Conservation (phyloP, 2,888 invertebrate genomes). For the Dromius quadrimaculatus region DNA sequence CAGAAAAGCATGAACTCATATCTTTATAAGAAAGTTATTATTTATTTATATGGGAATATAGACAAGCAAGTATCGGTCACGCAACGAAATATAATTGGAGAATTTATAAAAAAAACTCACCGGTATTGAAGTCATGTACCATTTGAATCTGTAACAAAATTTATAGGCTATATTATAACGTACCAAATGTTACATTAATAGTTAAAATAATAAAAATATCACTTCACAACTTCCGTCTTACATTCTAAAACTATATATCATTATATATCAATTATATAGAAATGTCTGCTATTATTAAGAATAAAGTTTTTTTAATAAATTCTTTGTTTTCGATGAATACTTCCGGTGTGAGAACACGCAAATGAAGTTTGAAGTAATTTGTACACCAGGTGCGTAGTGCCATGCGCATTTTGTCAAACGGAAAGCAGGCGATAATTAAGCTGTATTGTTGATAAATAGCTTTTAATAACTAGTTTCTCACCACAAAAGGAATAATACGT, state of each 20-base stretch:
- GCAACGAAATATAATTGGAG: no score
- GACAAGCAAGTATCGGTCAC: slow-evolving; percentile 1
- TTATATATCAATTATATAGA: slow-evolving; percentile 37
- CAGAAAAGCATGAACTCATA: not conserved
- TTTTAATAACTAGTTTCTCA: slow-evolving; percentile 40
- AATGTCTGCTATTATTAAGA: slow-evolving; percentile 19
- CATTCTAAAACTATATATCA: slow-evolving; percentile 11
- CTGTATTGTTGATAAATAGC: slow-evolving; percentile 49
- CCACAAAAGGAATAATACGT: slow-evolving; percentile 18
- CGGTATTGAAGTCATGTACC: no score
- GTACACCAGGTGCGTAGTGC: slow-evolving; percentile 25
- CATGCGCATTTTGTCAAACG: slow-evolving; percentile 33
- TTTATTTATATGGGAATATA: slow-evolving; percentile 39
- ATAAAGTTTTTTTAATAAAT: slow-evolving; percentile 45
- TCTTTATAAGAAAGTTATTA: slow-evolving; percentile 30
- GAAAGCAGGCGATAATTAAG: slow-evolving; percentile 46
- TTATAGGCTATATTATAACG: not conserved
- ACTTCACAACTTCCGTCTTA: not conserved
- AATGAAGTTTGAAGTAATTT: slow-evolving; percentile 42
- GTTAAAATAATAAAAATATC: slow-evolving; percentile 33
- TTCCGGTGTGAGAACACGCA: slow-evolving; percentile 40
- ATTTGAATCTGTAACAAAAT: not conserved
- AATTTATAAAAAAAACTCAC: no score
- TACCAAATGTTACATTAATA: no score
- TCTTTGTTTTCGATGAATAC: slow-evolving; percentile 39